These are phyloP conservation scores for Allolobophora icterica DNA, from an alignment of 2,888 invertebrate species.

Conservation along the genomic window DNA sequence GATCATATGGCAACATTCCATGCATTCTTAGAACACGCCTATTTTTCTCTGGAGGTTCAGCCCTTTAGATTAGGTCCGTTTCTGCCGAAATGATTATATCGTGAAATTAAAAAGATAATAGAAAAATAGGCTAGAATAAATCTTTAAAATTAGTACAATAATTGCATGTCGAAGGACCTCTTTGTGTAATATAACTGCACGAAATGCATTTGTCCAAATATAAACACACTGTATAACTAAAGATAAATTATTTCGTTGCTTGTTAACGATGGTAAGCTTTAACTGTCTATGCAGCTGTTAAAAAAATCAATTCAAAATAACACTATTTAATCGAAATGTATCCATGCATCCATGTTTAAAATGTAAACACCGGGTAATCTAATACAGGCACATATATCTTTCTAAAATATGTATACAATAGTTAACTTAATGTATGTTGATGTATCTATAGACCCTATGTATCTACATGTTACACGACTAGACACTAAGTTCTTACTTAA, in stretches of 20 bases:
- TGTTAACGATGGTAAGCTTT: too few relatives aligned
- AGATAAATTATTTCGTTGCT: too few relatives aligned
- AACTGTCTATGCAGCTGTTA: not conserved
- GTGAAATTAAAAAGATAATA: not conserved
- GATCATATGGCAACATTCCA: not conserved
- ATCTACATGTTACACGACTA: too few relatives aligned
- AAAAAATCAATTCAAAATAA: too few relatives aligned
- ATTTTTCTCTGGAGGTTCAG: not conserved
- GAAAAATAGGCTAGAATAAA: not conserved
- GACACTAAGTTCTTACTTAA: too few relatives aligned
- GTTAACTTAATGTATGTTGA: not conserved
- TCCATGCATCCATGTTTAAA: not conserved
- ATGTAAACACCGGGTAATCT: not conserved
- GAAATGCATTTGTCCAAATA: not conserved
- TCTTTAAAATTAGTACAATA: not conserved
- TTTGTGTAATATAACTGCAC: not conserved
- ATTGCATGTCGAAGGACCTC: not conserved
- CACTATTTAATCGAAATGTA: not conserved
- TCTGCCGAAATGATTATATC: not conserved
- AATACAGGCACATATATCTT: not conserved
- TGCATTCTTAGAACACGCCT: not conserved
- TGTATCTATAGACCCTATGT: not conserved
- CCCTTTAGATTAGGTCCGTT: not conserved
- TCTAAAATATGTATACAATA: not conserved
- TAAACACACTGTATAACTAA: not conserved